Percentiles rank a stretch among this genome's conserved stretches.
Conservation (phyloP, 35 echinoderm and acorn worm species). For the Apostichopus parvimensis region DNA sequence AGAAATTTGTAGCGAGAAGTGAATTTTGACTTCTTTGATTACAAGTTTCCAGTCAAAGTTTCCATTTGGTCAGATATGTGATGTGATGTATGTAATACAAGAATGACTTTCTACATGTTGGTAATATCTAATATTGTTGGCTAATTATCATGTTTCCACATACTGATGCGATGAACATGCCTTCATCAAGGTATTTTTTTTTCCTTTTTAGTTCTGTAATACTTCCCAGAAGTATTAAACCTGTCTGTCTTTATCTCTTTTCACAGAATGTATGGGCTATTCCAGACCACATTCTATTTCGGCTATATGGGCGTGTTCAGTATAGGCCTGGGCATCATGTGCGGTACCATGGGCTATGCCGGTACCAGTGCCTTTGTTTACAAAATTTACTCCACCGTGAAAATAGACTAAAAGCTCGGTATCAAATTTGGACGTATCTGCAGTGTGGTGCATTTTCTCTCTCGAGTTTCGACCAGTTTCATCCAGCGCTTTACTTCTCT, state of each 20-base stretch:
- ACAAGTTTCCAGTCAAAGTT: too few relatives aligned
- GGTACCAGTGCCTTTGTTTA: slow-evolving; percentile 94
- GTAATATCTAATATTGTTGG: too few relatives aligned
- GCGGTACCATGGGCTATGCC: slow-evolving; percentile 90
- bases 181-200: too few relatives aligned
- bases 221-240: too few relatives aligned
- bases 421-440: neutral
- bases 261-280: slow-evolving; percentile 94
- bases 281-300: slow-evolving; percentile 98
- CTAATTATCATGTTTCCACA: too few relatives aligned
- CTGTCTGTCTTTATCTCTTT: slow-evolving; percentile 24
- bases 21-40: too few relatives aligned
- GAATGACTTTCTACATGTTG: too few relatives aligned
- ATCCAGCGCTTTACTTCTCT: neutral
- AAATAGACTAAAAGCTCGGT: slow-evolving; percentile 77
- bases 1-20: too few relatives aligned
- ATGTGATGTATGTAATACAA: too few relatives aligned
- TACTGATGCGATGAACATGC: too few relatives aligned
- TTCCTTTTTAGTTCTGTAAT: too few relatives aligned
- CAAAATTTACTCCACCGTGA: slow-evolving; percentile 99
- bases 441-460: neutral
- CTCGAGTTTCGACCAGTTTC: neutral
- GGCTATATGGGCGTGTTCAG: slow-evolving; percentile 99
- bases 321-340: slow-evolving; percentile 94
- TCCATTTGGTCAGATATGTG: too few relatives aligned